Evolutionary conservation across 2,888 invertebrate genomes (phyloP), one percentile per base, ranked within the genome.

Genomic region (Agrochola lota): DNA sequence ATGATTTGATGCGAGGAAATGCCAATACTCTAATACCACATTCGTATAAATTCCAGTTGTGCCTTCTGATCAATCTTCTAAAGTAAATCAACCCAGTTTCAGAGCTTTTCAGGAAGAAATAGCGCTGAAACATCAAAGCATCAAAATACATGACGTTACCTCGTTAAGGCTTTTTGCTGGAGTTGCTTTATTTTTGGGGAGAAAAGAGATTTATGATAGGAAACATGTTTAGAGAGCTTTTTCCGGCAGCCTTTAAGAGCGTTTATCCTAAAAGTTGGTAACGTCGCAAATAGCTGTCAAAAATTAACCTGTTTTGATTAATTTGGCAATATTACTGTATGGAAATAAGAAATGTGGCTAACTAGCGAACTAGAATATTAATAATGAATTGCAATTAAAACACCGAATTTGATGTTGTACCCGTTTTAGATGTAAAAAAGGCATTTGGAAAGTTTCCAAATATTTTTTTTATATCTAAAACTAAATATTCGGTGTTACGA

Each of bases 21-120:
- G 4, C 15, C 17, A 26, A 57, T 49, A 15, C 20, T 9, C 2
- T 23, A 23, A 30, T 2, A 35, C 3, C 11, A 63, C 46, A 63
- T 40, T 17, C 17, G 20, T 59, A 67, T 60, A 30, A 57, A 73
- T 60, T 69, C n/a, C 17, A 46, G 11, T 63, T 35, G 43, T 55
- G 12, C 23, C n/a, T 55, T 60, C 20, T 1, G 26, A 67, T 74
- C 66, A 74, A 70, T 78, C 69, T 62, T 46, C 20, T 20, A 15
- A 86, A 83, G 49, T 6, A 78, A 78, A 84, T 76, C 69, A 76
- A 76, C 75, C 71, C 40, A 83, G 59, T 74, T 84, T 73, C 72
- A 1, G 9, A 66, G 62, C 69, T 79, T 49, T 62, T 55, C 59
- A 40, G 52, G 35, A 64, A 62, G 11, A 64, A 73, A 76, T 84